Base-by-base conservation (phyloP, 2,888 invertebrate genomes). In the Eurytoma californica region DNA sequence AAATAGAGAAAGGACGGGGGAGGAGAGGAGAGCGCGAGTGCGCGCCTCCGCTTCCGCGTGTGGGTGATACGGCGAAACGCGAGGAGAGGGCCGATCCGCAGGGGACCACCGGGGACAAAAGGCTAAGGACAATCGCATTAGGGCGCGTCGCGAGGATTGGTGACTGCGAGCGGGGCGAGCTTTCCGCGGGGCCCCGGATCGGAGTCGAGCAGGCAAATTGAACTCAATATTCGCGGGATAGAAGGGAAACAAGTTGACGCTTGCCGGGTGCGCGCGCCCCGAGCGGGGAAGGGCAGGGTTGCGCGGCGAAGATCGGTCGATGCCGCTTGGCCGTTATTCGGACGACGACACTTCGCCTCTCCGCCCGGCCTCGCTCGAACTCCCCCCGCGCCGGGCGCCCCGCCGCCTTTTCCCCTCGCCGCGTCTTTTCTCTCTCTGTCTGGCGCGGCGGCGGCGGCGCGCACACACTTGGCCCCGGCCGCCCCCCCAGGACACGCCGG, bases 261-360 rank as follows among this genome's bases (percentile, higher is more conserved):
- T 18, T 14, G 13, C 9, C 18, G 16, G n/a, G 2, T 47, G 60
- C 9, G 63, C 20, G 55, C 16, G 76, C 20, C 60, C 12, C 20
- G 5, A 39, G 14, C n/a, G 16, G 24, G n/a, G 65, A 20, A 20
- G 60, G 47, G 20, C 20, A 63, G 57, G 9, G 55, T 57, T 20
- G 65, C 58, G 51, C 55, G 47, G 49, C 51, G 87, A 88, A 87
- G 88, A 88, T 89, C 90, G 90, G 90, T 89, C 90, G 90, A 90
- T 90, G 90, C 90, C 88, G 90, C 88, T 86, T 87, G 89, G 89
- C 90, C 90, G 90, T 90, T 90, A 90, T 90, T 90, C 90, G 90
- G 90, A 90, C 90, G 90, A 90, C 90, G 90, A 90, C 90, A 90
- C 90, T 89, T 90, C 70, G 72, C 76, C 75, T 61, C 70, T 77